These are phyloP conservation scores for Molothrus ater DNA, from an alignment of 2,797 vertebrate species.

Conservation along the genomic window DNA sequence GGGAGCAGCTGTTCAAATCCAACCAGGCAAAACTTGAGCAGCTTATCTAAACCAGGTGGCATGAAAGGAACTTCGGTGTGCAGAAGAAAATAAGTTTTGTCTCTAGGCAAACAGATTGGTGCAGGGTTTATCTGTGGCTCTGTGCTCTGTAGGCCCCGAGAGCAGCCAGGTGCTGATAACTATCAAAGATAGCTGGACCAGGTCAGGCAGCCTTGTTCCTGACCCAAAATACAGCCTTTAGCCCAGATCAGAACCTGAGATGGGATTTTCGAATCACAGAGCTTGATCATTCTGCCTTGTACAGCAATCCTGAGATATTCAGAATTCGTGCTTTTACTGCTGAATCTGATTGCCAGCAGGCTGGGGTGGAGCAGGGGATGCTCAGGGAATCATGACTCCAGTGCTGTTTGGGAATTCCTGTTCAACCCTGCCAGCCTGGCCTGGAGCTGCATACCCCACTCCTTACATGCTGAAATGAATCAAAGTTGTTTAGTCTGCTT, in stretches of 20 bases:
- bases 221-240: background rate
- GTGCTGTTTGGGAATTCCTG: background rate
- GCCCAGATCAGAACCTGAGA: background rate
- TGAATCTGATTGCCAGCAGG: background rate
- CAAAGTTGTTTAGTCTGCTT: slow-evolving; percentile 14
- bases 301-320: background rate
- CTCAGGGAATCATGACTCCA: background rate
- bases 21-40: background rate
- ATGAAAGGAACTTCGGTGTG: background rate
- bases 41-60: slow-evolving; percentile 57
- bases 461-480: background rate
- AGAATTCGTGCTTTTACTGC: background rate
- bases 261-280: background rate
- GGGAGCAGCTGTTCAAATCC: slow-evolving; percentile 33
- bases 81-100: slow-evolving; percentile 18
- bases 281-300: background rate
- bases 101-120: background rate
- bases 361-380: background rate
- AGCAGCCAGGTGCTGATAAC: background rate
- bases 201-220: background rate
- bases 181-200: background rate
- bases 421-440: background rate
- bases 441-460: background rate
- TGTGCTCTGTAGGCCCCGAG: background rate
- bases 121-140: background rate